Evolutionary conservation across 2,113 vertebrate species (phyloP).

Genomic region (Ceyx cyanopectus): DNA sequence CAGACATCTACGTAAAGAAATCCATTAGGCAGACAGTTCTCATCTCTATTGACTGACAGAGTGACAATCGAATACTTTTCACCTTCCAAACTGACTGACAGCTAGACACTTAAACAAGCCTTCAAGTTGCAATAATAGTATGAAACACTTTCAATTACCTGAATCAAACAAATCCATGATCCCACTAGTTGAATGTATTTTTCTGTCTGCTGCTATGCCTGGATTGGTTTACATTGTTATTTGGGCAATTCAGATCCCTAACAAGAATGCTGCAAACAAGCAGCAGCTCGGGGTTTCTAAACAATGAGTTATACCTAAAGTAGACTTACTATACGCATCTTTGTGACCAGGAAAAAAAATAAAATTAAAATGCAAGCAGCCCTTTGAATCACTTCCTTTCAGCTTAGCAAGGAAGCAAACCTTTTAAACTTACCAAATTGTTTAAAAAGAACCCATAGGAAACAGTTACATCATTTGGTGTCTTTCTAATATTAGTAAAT

Average conservation of each 20-base stretch:
- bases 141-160: slow-evolving; percentile 98
- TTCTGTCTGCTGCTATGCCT: slow-evolving; percentile 80
- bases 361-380: background rate
- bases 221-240: slow-evolving; percentile 76
- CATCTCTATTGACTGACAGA: slow-evolving; percentile 99
- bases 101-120: slow-evolving; percentile 96
- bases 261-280: slow-evolving; percentile 62
- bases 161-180: slow-evolving; percentile 97
- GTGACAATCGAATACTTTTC: slow-evolving; percentile 97
- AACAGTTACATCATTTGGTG: background rate
- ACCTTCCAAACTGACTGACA: slow-evolving; percentile 94
- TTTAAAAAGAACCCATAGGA: background rate
- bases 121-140: slow-evolving; percentile 97
- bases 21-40: slow-evolving; percentile 98
- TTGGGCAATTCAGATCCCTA: slow-evolving; percentile 70
- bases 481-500: background rate
- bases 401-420: background rate
- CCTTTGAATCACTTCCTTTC: background rate
- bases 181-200: slow-evolving; percentile 87
- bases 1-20: slow-evolving; percentile 96
- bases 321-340: background rate
- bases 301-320: slow-evolving; percentile 43
- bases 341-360: slow-evolving; percentile 43
- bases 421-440: background rate
- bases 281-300: slow-evolving; percentile 51